Percentiles rank a stretch among this genome's conserved stretches.
phyloP scores from a whole-genome alignment of 2,888 invertebrate genomes.

The Sarcophaga rosellei region DNA sequence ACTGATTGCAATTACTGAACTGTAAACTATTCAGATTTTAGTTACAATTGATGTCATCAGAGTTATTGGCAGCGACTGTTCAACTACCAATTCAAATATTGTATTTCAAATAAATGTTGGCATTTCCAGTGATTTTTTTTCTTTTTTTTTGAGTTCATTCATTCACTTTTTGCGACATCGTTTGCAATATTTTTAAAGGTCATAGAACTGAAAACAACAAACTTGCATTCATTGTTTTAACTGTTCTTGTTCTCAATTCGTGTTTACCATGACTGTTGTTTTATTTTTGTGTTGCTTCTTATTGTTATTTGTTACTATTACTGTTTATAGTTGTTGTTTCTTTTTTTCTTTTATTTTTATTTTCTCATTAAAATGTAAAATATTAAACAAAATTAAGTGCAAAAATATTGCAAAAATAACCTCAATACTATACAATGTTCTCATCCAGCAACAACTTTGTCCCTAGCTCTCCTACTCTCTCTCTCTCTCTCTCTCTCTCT shows the following conservation, averaged over 20 bases:
- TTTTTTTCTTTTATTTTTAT: neutral
- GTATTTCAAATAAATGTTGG: neutral
- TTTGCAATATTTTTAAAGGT: conserved; percentile 40
- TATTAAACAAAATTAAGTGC: conserved; percentile 51
- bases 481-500: no score
- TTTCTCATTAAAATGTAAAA: conserved; percentile 56
- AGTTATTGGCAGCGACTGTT: no score
- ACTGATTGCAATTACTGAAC: no score
- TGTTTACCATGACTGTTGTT: conserved; percentile 1
- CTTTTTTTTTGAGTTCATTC: neutral
- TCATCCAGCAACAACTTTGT: conserved; percentile 19
- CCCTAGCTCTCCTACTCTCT: no score
- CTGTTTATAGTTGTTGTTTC: neutral
- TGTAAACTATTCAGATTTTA: neutral
- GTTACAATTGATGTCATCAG: neutral
- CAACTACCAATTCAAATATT: neutral
- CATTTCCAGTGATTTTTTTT: neutral
- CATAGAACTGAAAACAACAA: conserved; percentile 44
- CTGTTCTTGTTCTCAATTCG: conserved; percentile 41
- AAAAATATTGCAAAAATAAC: conserved; percentile 55
- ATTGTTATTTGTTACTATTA: conserved; percentile 36
- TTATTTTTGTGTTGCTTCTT: neutral
- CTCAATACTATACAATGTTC: conserved; percentile 52
- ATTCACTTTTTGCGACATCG: neutral
- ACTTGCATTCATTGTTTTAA: conserved; percentile 33